Percentiles rank a stretch among this genome's conserved stretches.
These are phyloP conservation scores for Polyploca ridens DNA, from an alignment of 2,888 invertebrate genomes.

Conservation along the genomic window DNA sequence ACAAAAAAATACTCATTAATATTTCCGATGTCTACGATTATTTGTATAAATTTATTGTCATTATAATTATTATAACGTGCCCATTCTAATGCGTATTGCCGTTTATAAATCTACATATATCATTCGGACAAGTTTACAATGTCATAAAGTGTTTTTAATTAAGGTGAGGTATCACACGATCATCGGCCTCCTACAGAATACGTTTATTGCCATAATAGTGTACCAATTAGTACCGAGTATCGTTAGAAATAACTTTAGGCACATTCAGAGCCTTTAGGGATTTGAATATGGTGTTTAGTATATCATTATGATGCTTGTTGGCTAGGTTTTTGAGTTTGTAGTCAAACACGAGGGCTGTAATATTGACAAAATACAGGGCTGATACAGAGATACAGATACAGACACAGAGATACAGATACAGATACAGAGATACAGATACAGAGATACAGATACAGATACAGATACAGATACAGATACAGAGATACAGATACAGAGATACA, in stretches of 20 bases:
- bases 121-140: slow-evolving; percentile 75
- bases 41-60: slow-evolving; percentile 1
- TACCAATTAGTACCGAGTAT: slow-evolving; percentile 11
- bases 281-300: background rate
- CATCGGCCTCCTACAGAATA: slow-evolving; percentile 56
- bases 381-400: no score
- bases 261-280: background rate
- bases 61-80: slow-evolving; percentile 27
- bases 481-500: no score
- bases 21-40: slow-evolving; percentile 22
- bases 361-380: no score
- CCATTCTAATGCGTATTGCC: slow-evolving; percentile 40
- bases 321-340: no score
- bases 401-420: no score
- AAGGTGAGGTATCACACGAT: slow-evolving; percentile 73
- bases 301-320: background rate
- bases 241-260: background rate
- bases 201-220: slow-evolving; percentile 22
- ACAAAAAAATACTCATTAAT: slow-evolving; percentile 14
- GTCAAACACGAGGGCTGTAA: no score
- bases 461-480: no score
- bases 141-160: slow-evolving; percentile 80
- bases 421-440: no score
- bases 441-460: no score
- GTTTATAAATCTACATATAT: slow-evolving; percentile 43